Base-by-base conservation (phyloP, 1,140 invertebrate species). In the Meloidogyne floridensis region DNA sequence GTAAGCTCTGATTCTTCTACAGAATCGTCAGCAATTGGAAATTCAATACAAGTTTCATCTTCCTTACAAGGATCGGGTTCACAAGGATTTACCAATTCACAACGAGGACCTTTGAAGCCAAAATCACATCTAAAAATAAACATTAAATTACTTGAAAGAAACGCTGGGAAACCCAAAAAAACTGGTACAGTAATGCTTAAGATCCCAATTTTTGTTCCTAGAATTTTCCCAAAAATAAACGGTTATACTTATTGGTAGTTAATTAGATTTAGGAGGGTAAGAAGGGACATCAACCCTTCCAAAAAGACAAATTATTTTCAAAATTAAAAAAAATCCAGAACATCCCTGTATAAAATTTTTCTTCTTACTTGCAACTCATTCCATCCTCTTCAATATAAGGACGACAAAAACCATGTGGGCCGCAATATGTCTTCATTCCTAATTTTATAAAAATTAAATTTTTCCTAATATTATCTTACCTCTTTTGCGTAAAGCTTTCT, bases 51-150 rank as follows among this genome's bases (percentile, higher is more conserved):
- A 4, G 86, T 32, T 51, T 84, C 73, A 59, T 81, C 82, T 1
- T 32, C 84, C 18, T 69, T 51, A 56, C 84, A 85, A 18, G 54
- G 47, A 72, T 71, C 72, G 2, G 72, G 42, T 11, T 20, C 6
- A 73, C 84, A 85, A 56, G 83, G 83, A 65, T 82, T 69, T 54
- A 47, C 11, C n/a, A 77, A 56, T 69, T 85, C 84, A 47, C 84
- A 85, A 11, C 65, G 51, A 43, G 65, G 20, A 10, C 84, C 84
- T 53, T 83, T 77, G 70, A 71, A 82, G 9, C 80, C 80, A 3
- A 47, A 7, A 32, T 74, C 59, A 54, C 84, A 85, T 65, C 84
- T 85, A 72, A 43, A 20, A 51, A n/a, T 75, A 42, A 0, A 74
- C 65, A 18, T 47, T 51, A 18, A 47, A 11, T 18, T 10, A 75